Evolutionary conservation across 2,888 invertebrate genomes (phyloP).

Genomic region (Dyspetes luteomarginatus): DNA sequence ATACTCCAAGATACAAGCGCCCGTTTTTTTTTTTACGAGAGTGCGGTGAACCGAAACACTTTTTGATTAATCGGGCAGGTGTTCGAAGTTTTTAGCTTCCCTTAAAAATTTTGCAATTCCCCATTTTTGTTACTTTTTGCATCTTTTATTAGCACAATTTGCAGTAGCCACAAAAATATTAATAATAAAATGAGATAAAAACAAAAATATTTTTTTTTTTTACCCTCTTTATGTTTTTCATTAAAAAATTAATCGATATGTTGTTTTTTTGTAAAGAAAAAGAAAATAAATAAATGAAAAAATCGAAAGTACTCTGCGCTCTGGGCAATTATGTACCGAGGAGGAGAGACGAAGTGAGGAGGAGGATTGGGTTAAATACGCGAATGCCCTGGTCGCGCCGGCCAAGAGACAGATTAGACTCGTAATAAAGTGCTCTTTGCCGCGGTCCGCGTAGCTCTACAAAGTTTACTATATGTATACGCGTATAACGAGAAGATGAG

Average conservation of each 20-base stretch:
- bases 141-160: background rate
- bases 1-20: background rate
- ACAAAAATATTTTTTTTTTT: too few species aligned
- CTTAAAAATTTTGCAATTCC: background rate
- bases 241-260: background rate
- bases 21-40: constrained; percentile 5
- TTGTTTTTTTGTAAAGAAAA: background rate
- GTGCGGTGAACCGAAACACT: constrained; percentile 14
- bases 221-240: too few species aligned
- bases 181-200: too few species aligned
- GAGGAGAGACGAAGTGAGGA: constrained; percentile 7
- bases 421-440: constrained; percentile 80
- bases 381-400: constrained; percentile 65
- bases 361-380: constrained; percentile 74
- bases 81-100: constrained; percentile 1
- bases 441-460: constrained; percentile 71
- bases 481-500: too few species aligned
- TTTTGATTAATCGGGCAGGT: constrained; percentile 24
- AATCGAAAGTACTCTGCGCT: too few species aligned
- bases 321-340: constrained; percentile 43
- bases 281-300: background rate
- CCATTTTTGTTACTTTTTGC: background rate
- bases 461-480: constrained; percentile 27
- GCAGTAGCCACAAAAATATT: too few species aligned
- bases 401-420: constrained; percentile 81